Evolutionary conservation across 2,888 invertebrate species (phyloP), one percentile per base, ranked within the genome.

Genomic region (Ormia ochracea): DNA sequence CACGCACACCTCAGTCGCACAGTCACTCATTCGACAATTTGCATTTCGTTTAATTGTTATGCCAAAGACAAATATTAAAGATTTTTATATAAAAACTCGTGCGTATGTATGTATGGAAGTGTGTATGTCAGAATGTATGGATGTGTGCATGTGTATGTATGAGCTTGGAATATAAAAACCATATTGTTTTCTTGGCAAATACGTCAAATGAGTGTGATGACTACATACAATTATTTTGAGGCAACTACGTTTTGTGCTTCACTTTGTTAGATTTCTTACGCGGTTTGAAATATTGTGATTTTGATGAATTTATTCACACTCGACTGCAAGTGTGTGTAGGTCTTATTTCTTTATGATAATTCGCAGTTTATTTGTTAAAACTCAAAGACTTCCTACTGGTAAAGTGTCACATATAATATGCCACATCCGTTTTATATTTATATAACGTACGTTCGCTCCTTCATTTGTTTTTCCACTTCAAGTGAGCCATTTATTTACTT

Each of bases 341-440:
- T 79, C 61, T 68, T 36, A 23, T 75, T 56, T 5, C 19, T 36
- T 58, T 17, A 19, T 36, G 38, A 58, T 31, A 58, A 65, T 63
- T 68, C 52, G 52, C 58, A 23, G 58, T 41, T 68, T 43, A 68
- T 54, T 69, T 63, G 54, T 56, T 61, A 19, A 21, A 50, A 48
- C 23, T 45, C 65, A 48, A 61, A 63, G 69, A 76, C 69, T 56
- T 70, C 69, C 76, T 70, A 70, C 76, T 76, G 79, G 48, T 73
- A 54, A 79, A 68, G 87, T 86, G 85, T 63, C 78, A 84, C 83
- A 69, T 81, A 83, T 86, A 88, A 87, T 87, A 86, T 83, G 86
- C 85, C 86, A 87, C 88, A 87, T 87, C 87, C 87, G 87, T 83
- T 86, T 82, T 77, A 63, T 45, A 17, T 63, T 43, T 33, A 43